These are phyloP conservation scores for Drosophila kanapiae DNA, from an alignment of 1,140 invertebrate genomes.

Conservation along the genomic window DNA sequence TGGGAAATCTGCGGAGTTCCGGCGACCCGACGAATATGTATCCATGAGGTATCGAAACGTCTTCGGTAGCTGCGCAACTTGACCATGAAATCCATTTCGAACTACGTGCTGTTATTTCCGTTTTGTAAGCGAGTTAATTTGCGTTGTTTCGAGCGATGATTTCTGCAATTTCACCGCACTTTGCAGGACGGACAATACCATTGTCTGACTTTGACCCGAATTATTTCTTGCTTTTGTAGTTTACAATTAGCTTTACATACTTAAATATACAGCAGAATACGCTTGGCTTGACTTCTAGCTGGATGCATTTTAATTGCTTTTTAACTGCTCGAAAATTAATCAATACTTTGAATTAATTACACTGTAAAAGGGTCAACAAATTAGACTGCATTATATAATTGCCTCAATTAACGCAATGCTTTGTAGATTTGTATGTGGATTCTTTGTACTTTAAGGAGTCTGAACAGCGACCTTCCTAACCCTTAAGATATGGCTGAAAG, in stretches of 20 bases:
- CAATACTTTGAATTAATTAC: not conserved
- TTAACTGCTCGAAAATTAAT: not conserved
- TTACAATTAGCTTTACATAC: slow-evolving; percentile 20
- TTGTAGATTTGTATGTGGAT: not conserved
- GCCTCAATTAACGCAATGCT: not conserved
- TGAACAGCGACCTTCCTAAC: not conserved
- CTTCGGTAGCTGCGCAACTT: slow-evolving; percentile 42
- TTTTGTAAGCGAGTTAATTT: slow-evolving; percentile 79
- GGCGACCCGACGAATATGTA: not conserved
- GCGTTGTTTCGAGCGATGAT: slow-evolving; percentile 36
- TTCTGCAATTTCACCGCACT: slow-evolving; percentile 66
- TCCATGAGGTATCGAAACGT: slow-evolving; percentile 20
- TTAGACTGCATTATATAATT: too few species aligned
- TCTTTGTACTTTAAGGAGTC: not conserved
- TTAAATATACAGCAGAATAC: not conserved
- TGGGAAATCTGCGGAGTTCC: slow-evolving; percentile 14
- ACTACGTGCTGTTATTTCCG: slow-evolving; percentile 76
- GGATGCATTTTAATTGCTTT: not conserved
- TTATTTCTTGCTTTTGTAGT: slow-evolving; percentile 50
- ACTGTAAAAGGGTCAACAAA: not conserved
- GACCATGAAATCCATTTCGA: slow-evolving; percentile 76
- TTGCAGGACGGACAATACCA: slow-evolving; percentile 43
- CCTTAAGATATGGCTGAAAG: too few species aligned
- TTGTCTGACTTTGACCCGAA: slow-evolving; percentile 76
- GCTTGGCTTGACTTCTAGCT: slow-evolving; percentile 1